Evolutionary conservation across 2,797 vertebrate species (phyloP).

Genomic region (Schizopygopsis malacanthus): DNA sequence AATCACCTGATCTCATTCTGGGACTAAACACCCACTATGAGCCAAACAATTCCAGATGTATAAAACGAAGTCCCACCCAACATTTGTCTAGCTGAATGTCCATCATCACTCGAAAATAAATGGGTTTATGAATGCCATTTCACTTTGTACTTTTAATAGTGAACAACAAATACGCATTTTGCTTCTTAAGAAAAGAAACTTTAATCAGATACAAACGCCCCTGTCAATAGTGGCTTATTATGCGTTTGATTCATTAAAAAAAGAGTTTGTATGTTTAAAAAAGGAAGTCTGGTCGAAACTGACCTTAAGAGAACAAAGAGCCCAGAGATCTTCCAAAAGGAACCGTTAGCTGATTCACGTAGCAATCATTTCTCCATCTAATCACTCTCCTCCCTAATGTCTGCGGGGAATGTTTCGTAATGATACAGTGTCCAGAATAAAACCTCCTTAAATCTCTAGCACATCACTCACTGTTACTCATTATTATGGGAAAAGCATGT

Average conservation of each 20-base stretch:
- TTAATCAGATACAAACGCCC: not conserved
- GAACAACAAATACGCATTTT: not conserved
- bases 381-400: slow-evolving; percentile 26
- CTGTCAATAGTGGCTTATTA: not conserved
- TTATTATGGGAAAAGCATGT: slow-evolving; percentile 35
- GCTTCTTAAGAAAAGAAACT: not conserved
- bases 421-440: slow-evolving; percentile 32
- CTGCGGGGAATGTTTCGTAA: slow-evolving; percentile 28
- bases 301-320: slow-evolving; percentile 26
- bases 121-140: not conserved
- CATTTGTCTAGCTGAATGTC: slow-evolving; percentile 4
- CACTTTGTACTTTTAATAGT: not conserved
- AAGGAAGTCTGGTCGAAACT: slow-evolving; percentile 23
- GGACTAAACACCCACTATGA: not conserved
- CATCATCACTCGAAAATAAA: not conserved
- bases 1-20: not conserved
- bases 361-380: slow-evolving; percentile 27
- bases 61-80: not conserved
- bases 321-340: not conserved
- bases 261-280: not conserved
- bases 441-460: slow-evolving; percentile 12
- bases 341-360: slow-evolving; percentile 24
- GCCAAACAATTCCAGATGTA: slow-evolving; percentile 12
- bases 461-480: slow-evolving; percentile 42
- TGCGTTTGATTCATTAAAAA: slow-evolving; percentile 25